A percentile compares a stretch with the other conserved stretches of the same genome.
Conservation (phyloP, 2,888 invertebrate species). For the Trichogramma evanescens region DNA sequence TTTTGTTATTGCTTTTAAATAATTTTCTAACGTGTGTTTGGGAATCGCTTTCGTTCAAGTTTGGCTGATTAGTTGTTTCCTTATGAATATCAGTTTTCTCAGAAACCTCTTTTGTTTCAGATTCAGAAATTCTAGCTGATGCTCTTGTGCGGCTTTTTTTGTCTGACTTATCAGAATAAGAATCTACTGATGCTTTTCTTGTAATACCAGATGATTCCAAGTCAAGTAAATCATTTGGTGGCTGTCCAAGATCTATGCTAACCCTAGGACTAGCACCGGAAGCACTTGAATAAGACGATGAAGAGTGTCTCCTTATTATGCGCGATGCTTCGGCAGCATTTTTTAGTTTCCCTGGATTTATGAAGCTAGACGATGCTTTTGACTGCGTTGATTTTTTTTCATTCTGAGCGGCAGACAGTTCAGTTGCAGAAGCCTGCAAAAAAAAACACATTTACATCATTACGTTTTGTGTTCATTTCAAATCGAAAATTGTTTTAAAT, state of each 20-base stretch:
- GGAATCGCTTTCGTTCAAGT: slow-evolving; percentile 16
- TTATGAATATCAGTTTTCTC: background rate
- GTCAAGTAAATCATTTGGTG: slow-evolving; percentile 10
- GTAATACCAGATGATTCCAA: slow-evolving; percentile 4
- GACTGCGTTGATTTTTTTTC: slow-evolving; percentile 20
- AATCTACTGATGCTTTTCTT: background rate
- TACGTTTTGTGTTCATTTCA: background rate
- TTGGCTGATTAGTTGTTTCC: background rate
- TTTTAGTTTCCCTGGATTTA: slow-evolving; percentile 39
- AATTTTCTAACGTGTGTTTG: slow-evolving; percentile 24
- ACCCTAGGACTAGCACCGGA: slow-evolving; percentile 57
- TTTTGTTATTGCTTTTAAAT: slow-evolving; percentile 23
- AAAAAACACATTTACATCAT: background rate
- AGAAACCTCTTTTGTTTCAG: background rate
- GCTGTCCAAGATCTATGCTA: slow-evolving; percentile 42
- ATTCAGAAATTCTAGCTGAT: background rate
- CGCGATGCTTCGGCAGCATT: slow-evolving; percentile 67
- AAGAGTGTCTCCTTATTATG: slow-evolving; percentile 75
- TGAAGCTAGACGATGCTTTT: slow-evolving; percentile 26
- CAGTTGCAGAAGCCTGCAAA: background rate
- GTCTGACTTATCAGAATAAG: background rate
- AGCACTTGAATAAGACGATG: slow-evolving; percentile 71
- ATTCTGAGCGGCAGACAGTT: background rate
- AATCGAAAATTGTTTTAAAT: slow-evolving; percentile 9
- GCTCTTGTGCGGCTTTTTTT: slow-evolving; percentile 3